A percentile compares a stretch with the other conserved stretches of the same genome.
Evolutionary conservation across 2,888 invertebrate species (phyloP).

Genomic region (Schizaphis graminum): DNA sequence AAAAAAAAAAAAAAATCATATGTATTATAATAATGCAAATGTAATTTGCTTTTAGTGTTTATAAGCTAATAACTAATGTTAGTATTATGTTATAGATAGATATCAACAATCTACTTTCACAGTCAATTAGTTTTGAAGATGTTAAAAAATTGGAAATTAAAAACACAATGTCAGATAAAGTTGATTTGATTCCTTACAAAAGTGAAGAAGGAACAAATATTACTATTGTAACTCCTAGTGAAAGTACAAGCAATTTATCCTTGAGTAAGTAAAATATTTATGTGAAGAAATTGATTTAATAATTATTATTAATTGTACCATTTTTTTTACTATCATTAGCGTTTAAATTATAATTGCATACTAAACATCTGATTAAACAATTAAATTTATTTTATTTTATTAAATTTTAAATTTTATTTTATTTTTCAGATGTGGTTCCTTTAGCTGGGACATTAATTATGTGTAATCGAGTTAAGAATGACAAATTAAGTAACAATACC

Average conservation of each 20-base stretch:
- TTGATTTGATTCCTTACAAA: slow-evolving; percentile 51
- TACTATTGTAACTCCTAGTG: slow-evolving; percentile 41
- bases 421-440: slow-evolving; percentile 47
- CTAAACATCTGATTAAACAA: background rate
- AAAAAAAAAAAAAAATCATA: too few species aligned
- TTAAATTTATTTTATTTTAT: background rate
- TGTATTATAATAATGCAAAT: background rate
- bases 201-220: slow-evolving; percentile 39
- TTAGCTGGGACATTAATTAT: slow-evolving; percentile 54
- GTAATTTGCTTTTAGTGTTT: background rate
- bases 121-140: slow-evolving; percentile 33
- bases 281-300: background rate
- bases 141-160: background rate
- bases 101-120: background rate
- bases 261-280: slow-evolving; percentile 46
- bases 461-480: slow-evolving; percentile 12
- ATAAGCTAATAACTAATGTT: background rate
- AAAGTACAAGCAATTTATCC: slow-evolving; percentile 49
- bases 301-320: background rate
- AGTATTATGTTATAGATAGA: slow-evolving; percentile 15
- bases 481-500: background rate
- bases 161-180: slow-evolving; percentile 43
- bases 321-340: background rate
- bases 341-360: background rate
- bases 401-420: slow-evolving; percentile 7